phyloP scores from a whole-genome alignment of 2,797 vertebrate genomes.

The Chiroxiphia lanceolata region DNA sequence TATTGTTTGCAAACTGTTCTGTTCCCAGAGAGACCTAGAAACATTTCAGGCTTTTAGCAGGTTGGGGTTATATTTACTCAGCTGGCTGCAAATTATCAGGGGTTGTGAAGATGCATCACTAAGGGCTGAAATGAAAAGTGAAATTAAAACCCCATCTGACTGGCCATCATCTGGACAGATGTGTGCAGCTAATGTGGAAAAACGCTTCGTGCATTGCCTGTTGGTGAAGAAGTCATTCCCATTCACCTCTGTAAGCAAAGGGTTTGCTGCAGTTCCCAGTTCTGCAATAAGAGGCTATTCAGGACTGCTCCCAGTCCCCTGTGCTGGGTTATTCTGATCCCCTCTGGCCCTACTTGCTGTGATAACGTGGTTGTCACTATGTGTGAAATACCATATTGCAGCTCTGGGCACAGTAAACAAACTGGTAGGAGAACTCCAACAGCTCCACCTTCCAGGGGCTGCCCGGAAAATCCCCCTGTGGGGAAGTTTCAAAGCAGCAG shows the following conservation, averaged over 20 bases:
- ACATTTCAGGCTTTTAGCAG: background rate
- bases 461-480: background rate
- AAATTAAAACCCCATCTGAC: background rate
- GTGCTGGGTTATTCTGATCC: background rate
- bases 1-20: background rate
- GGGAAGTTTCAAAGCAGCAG: background rate
- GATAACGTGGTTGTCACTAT: background rate
- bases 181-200: slow-evolving; percentile 6
- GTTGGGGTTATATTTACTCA: background rate
- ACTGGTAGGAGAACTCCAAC: background rate
- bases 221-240: slow-evolving; percentile 72
- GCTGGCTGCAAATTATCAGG: background rate
- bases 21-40: background rate
- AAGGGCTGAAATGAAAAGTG: background rate
- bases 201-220: slow-evolving; percentile 70
- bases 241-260: slow-evolving; percentile 72
- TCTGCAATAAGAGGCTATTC: slow-evolving; percentile 40
- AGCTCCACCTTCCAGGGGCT: background rate
- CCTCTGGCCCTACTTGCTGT: background rate
- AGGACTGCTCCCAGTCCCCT: background rate
- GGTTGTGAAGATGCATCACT: background rate
- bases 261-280: slow-evolving; percentile 40
- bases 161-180: slow-evolving; percentile 72
- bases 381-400: background rate
- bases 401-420: background rate